Evolutionary conservation across 2,797 vertebrate species (phyloP).

Genomic region (Botia kubotai): DNA sequence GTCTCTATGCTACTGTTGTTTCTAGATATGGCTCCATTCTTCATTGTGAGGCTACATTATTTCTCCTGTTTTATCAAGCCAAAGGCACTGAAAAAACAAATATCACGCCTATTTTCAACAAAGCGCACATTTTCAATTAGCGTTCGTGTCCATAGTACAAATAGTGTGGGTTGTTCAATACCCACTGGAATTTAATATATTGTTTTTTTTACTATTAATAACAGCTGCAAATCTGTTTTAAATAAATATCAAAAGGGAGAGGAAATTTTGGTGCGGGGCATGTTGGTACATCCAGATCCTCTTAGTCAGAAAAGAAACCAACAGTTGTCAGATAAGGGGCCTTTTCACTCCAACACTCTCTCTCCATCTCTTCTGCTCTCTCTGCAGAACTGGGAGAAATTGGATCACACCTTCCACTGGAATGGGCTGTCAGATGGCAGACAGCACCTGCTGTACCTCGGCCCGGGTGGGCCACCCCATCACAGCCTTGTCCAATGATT

Average conservation of each 20-base stretch:
- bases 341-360: not conserved
- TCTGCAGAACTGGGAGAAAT: conserved; percentile 50
- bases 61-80: too few relatives aligned
- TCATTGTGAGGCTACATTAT: too few relatives aligned
- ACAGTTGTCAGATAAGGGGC: conserved; percentile 40
- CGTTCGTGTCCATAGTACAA: too few relatives aligned
- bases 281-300: conserved; percentile 23
- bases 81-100: too few relatives aligned
- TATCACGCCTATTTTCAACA: too few relatives aligned
- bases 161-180: too few relatives aligned
- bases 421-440: conserved; percentile 67
- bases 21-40: too few relatives aligned
- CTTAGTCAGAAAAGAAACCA: conserved; percentile 31
- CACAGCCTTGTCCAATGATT: conserved; percentile 66
- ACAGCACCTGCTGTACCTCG: conserved; percentile 76
- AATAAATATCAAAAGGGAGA: not conserved
- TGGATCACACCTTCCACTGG: conserved; percentile 67
- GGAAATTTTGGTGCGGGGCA: not conserved
- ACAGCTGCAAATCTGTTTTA: conserved; percentile 31
- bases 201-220: conserved; percentile 21
- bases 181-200: too few relatives aligned
- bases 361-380: conserved; percentile 4
- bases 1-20: too few relatives aligned
- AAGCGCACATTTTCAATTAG: too few relatives aligned
- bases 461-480: conserved; percentile 61